Conservation (phyloP, 2,797 vertebrate genomes). For the Acanthopagrus latus region DNA sequence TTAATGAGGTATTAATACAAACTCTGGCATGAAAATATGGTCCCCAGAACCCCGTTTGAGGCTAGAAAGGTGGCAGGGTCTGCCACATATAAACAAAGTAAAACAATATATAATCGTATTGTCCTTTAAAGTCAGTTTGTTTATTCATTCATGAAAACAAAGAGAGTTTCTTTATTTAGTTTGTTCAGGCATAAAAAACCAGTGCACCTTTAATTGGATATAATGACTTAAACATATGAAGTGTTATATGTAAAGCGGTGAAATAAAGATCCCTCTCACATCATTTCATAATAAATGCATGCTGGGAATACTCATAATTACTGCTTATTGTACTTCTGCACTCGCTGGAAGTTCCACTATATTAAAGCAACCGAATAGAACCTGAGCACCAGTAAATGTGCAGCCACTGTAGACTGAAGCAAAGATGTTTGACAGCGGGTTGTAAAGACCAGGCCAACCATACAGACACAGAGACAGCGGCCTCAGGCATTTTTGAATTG, state of each 20-base stretch:
- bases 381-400: constrained; percentile 41
- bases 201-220: not conserved
- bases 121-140: too few species aligned
- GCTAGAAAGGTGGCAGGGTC: too few species aligned
- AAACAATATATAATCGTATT: too few species aligned
- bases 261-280: not conserved
- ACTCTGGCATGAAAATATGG: too few species aligned
- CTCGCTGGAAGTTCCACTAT: not conserved
- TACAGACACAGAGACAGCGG: constrained; percentile 69
- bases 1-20: too few species aligned
- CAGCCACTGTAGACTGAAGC: constrained; percentile 46
- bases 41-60: too few species aligned
- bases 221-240: not conserved
- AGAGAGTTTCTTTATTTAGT: too few species aligned
- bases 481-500: constrained; percentile 75
- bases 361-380: constrained; percentile 13
- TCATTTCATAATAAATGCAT: not conserved
- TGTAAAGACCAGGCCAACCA: constrained; percentile 68
- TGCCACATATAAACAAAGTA: too few species aligned
- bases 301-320: not conserved
- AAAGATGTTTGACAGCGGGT: constrained; percentile 68
- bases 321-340: constrained; percentile 10
- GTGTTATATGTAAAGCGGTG: not conserved
- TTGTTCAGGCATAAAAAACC: not conserved
- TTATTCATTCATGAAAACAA: too few species aligned